A percentile compares a stretch with the other conserved stretches of the same genome.
phyloP scores from a whole-genome alignment of 2,888 invertebrate species.

The Hydraecia micacea region DNA sequence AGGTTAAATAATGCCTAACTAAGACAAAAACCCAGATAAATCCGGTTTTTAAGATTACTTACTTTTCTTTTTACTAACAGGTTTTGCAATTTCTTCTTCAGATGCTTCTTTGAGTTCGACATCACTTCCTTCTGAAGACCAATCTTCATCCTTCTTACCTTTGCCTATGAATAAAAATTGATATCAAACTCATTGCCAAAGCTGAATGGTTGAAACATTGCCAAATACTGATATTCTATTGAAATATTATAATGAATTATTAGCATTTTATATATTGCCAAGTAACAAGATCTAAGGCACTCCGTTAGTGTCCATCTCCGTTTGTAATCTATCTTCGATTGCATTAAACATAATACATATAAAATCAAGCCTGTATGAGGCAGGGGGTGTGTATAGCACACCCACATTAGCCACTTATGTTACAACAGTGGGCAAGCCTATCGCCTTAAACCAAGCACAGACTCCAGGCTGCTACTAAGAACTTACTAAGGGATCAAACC shows the following conservation, averaged over 20 bases:
- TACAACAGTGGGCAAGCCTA: neutral
- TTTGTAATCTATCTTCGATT: neutral
- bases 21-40: neutral
- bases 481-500: too few relatives aligned
- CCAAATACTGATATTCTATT: constrained; percentile 22
- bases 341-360: neutral
- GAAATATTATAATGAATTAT: constrained; percentile 2
- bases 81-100: constrained; percentile 83
- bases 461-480: neutral
- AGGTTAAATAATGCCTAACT: neutral
- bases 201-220: constrained; percentile 19
- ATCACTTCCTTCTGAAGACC: constrained; percentile 89
- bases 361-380: neutral
- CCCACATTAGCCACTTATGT: neutral
- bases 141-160: constrained; percentile 89
- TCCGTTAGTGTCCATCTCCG: too few relatives aligned
- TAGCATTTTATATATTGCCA: neutral
- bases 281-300: neutral
- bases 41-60: constrained; percentile 32
- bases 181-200: constrained; percentile 7
- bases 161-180: constrained; percentile 77
- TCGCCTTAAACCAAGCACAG: neutral
- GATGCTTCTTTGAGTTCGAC: constrained; percentile 83
- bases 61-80: constrained; percentile 88
- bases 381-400: neutral